Evolutionary conservation across 2,797 vertebrate genomes (phyloP).

Genomic region (Syngnathus rostellatus): DNA sequence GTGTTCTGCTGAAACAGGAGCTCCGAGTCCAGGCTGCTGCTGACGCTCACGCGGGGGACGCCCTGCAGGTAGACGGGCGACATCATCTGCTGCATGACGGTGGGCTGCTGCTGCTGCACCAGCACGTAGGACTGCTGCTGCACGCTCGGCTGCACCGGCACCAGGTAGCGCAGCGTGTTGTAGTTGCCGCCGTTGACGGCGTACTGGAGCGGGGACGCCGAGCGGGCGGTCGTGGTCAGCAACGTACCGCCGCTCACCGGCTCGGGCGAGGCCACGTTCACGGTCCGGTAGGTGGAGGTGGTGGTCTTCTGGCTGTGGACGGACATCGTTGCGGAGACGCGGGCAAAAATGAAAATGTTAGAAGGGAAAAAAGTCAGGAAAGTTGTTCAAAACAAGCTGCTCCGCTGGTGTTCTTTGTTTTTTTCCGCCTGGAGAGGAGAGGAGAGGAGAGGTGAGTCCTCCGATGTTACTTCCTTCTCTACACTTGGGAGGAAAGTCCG

Average conservation of each 20-base stretch:
- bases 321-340: slow-evolving; percentile 29
- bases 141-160: slow-evolving; percentile 39
- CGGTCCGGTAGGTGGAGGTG: slow-evolving; percentile 40
- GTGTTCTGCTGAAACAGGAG: slow-evolving; percentile 10
- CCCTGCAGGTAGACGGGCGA: slow-evolving; percentile 58
- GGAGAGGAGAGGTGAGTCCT: background rate
- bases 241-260: slow-evolving; percentile 12
- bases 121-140: slow-evolving; percentile 42
- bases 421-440: background rate
- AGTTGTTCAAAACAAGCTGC: background rate
- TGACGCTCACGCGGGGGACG: slow-evolving; percentile 35
- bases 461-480: slow-evolving; percentile 21
- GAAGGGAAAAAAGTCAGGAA: background rate
- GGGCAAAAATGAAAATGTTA: background rate
- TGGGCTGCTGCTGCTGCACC: slow-evolving; percentile 30
- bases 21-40: slow-evolving; percentile 54
- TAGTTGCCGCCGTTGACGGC: slow-evolving; percentile 38
- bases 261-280: slow-evolving; percentile 27
- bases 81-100: slow-evolving; percentile 35
- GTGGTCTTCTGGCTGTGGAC: slow-evolving; percentile 23
- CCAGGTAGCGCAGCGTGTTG: slow-evolving; percentile 64
- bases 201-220: slow-evolving; percentile 28
- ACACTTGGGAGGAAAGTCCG: slow-evolving; percentile 33
- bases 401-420: background rate
- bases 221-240: slow-evolving; percentile 12